These are phyloP conservation scores for Tuta absoluta DNA, from an alignment of 2,888 invertebrate genomes.

Conservation along the genomic window DNA sequence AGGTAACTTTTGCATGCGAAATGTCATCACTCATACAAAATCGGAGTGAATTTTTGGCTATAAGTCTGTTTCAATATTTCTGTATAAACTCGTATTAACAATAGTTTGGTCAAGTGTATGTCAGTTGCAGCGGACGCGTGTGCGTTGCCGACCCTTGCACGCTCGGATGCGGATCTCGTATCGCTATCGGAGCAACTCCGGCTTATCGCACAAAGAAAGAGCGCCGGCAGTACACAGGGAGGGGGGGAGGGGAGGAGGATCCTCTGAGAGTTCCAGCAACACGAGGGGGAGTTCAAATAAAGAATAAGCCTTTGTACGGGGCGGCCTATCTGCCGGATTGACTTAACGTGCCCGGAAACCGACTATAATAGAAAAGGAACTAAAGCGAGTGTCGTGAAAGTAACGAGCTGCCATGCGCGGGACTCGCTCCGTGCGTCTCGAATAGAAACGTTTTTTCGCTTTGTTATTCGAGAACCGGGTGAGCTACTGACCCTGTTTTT, in stretches of 20 bases:
- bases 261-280: conserved; percentile 34
- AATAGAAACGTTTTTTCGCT: conserved; percentile 19
- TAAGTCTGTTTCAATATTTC: not conserved
- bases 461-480: conserved; percentile 9
- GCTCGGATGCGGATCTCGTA: not conserved
- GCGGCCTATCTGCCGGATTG: conserved; percentile 17
- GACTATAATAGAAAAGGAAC: conserved; percentile 17
- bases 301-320: conserved; percentile 46
- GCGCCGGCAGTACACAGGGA: conserved; percentile 29
- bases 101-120: not conserved
- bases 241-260: conserved; percentile 28
- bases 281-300: conserved; percentile 51
- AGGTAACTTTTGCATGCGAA: conserved; percentile 8
- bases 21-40: conserved; percentile 8
- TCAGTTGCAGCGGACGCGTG: not conserved
- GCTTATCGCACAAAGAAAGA: conserved; percentile 49
- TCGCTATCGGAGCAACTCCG: conserved; percentile 29
- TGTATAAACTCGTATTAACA: too few relatives aligned
- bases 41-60: not conserved
- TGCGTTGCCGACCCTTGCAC: not conserved
- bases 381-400: conserved; percentile 7
- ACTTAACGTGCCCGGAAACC: conserved; percentile 12
- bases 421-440: not conserved
- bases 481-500: conserved; percentile 10
- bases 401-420: conserved; percentile 10